A percentile compares a stretch with the other conserved stretches of the same genome.
These are phyloP conservation scores for Actinernus sp. DNA, from an alignment of 92 coral and sea anemone genomes.

Conservation along the genomic window DNA sequence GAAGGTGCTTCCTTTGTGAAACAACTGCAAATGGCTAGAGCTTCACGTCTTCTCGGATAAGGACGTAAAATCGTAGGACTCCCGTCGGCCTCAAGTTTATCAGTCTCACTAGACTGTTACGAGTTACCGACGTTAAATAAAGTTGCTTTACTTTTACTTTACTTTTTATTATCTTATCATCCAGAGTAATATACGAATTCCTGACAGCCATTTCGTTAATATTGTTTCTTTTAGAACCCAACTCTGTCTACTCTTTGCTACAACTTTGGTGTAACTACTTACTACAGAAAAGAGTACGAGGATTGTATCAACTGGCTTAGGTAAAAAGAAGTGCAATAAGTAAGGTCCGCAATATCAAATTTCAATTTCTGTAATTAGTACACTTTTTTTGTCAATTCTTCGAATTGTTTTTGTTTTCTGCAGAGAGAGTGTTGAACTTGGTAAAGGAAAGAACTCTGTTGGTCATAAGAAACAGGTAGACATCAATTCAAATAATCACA, in stretches of 20 bases:
- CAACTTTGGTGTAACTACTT: conserved; percentile 97
- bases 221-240: conserved; percentile 45
- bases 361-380: too few relatives aligned
- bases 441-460: conserved; percentile 83
- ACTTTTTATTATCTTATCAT: too few relatives aligned
- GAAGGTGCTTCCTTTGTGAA: too few relatives aligned
- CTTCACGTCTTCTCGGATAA: too few relatives aligned
- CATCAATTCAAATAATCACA: too few relatives aligned
- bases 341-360: too few relatives aligned
- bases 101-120: too few relatives aligned
- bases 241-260: conserved; percentile 88
- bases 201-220: neutral
- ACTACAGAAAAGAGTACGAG: conserved; percentile 84
- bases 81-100: too few relatives aligned
- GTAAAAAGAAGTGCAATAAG: conserved; percentile 31
- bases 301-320: conserved; percentile 89
- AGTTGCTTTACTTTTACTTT: neutral
- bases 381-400: neutral
- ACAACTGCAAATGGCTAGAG: too few relatives aligned
- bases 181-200: too few relatives aligned
- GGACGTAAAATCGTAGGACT: too few relatives aligned
- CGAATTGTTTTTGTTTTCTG: neutral
- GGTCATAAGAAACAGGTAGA: conserved; percentile 81
- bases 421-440: conserved; percentile 93
- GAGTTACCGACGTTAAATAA: too few relatives aligned